These are phyloP conservation scores for Trachurus trachurus DNA, from an alignment of 2,797 vertebrate species.

Conservation along the genomic window DNA sequence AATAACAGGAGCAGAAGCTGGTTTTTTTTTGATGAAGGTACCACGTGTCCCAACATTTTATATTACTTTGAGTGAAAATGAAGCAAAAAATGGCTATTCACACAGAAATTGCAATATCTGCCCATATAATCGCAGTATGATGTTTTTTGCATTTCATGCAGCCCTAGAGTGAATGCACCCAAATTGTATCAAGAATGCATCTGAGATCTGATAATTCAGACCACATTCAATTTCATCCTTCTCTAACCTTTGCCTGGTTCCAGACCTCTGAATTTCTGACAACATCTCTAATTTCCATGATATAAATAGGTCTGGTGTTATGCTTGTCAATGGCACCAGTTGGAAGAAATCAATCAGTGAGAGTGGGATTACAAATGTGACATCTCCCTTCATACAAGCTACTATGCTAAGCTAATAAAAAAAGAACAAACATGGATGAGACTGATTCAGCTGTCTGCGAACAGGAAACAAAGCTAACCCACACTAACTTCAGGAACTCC, in stretches of 20 bases:
- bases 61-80: too few species aligned
- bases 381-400: neutral
- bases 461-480: neutral
- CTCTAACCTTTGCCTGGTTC: neutral
- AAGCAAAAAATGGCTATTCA: too few species aligned
- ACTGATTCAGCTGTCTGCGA: neutral
- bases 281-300: neutral
- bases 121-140: too few species aligned
- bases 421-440: conserved; percentile 5
- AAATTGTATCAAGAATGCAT: neutral
- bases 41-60: too few species aligned
- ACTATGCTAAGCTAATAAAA: neutral
- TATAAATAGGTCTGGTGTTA: neutral
- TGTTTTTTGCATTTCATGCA: too few species aligned
- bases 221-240: neutral
- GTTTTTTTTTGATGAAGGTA: too few species aligned
- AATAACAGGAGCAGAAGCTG: too few species aligned
- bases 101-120: too few species aligned
- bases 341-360: neutral
- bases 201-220: neutral
- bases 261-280: neutral
- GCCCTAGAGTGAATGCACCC: too few species aligned
- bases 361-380: neutral
- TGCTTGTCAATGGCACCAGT: neutral
- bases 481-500: neutral